These are phyloP conservation scores for Torymus aiolomorphi DNA, from an alignment of 2,888 invertebrate species.

Conservation along the genomic window DNA sequence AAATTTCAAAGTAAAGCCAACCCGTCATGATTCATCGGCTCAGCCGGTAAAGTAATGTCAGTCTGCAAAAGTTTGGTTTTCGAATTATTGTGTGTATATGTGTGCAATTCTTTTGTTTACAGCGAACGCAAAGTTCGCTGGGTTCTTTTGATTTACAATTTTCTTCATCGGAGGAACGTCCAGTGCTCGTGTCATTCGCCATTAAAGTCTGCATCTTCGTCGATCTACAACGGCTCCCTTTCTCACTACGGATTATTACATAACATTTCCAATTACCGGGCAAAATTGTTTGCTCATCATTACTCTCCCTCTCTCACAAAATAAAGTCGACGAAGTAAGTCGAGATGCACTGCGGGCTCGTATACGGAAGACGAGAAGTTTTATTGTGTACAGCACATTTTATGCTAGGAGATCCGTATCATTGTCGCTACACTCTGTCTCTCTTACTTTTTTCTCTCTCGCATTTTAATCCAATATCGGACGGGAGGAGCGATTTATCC, in stretches of 20 bases:
- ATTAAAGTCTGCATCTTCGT: constrained; percentile 8
- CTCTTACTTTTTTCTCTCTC: background rate
- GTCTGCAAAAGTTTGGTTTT: constrained; percentile 24
- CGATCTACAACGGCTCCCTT: constrained; percentile 12
- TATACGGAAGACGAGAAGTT: constrained; percentile 55
- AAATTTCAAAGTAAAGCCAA: constrained; percentile 1
- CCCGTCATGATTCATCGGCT: background rate
- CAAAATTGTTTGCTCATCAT: background rate
- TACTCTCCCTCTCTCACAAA: background rate
- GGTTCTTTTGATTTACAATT: constrained; percentile 39
- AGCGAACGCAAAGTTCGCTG: constrained; percentile 19
- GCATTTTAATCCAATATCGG: constrained; percentile 42
- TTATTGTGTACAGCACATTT: constrained; percentile 47
- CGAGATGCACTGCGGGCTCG: constrained; percentile 23
- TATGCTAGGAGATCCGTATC: constrained; percentile 33
- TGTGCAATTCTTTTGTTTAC: constrained; percentile 4
- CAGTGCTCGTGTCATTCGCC: constrained; percentile 27
- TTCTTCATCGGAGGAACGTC: constrained; percentile 36
- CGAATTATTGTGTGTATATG: constrained; percentile 14
- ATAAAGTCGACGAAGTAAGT: constrained; percentile 25
- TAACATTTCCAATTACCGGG: background rate
- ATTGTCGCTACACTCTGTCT: background rate
- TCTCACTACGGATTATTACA: background rate
- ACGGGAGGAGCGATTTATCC: constrained; percentile 55
- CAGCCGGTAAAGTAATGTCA: no score